Base-by-base conservation (phyloP, 2,888 invertebrate species). In the Erebia palarica region DNA sequence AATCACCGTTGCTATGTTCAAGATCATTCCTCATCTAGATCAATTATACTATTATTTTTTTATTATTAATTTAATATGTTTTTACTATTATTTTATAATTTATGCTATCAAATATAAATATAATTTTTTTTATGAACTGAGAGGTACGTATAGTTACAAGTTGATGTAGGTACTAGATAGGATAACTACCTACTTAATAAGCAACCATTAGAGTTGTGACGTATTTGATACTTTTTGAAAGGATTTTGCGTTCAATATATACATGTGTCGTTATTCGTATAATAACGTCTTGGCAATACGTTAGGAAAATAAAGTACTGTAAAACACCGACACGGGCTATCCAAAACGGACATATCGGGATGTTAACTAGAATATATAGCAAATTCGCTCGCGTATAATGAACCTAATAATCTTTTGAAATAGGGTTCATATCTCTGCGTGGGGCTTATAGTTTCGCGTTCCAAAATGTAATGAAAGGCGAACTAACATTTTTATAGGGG, bases 401-500 rank as follows among this genome's bases (percentile, higher is more conserved):
- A 68, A 75, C 76, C 74, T 70, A 82, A 81, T 71, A 18, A 1
- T 60, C 5, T 44, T 49, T 49, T 0, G 65, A 4, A 47, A 64
- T 81, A 86, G 71, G 77, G 87, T 80, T 69, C 75, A 78, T 73
- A 82, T 83, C 86, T 61, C 79, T 72, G 49, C 77, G 80, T 70
- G 65, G 59, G 36, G 49, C 51, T 58, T 64, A 74, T 73, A 78
- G 81, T 81, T 81, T 83, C 81, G 83, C 81, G 84, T 82, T 83
- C 85, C 83, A 80, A 86, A 88, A 87, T 87, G 90, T 90, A 91
- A 91, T 91, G 92, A 90, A 91, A 91, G 85, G 87, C 84, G 86
- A 89, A 86, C 88, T 90, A 90, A 91, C 91, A 90, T 91, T 91
- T 91, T 91, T 91, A 91, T 91, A 89, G 92, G 86, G 90, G 90